Conservation (phyloP, 1,140 invertebrate species). For the Drosophila serrata region DNA sequence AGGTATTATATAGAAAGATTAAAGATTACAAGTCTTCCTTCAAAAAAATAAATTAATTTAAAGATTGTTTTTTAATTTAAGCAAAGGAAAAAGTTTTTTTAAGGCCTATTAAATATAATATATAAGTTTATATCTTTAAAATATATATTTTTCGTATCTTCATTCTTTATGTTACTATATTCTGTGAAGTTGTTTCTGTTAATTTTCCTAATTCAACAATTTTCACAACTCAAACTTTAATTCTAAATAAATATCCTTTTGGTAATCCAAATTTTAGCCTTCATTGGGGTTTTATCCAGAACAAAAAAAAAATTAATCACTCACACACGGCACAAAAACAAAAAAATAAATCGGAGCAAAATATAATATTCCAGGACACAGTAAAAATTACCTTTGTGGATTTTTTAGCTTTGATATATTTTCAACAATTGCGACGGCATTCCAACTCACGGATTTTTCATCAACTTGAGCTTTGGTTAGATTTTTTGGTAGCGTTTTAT, state of each 20-base stretch:
- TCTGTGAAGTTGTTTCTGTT: neutral
- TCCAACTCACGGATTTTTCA: constrained; percentile 20
- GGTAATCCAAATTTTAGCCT: neutral
- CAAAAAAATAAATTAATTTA: neutral
- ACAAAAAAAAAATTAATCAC: neutral
- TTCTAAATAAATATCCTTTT: neutral
- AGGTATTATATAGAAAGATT: neutral
- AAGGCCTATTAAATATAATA: no score
- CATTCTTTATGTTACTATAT: neutral
- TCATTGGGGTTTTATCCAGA: neutral
- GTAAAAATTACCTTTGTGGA: constrained; percentile 34
- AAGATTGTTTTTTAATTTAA: neutral
- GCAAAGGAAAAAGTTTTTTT: no score
- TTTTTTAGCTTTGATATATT: constrained; percentile 12
- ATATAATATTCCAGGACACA: no score
- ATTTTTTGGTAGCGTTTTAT: constrained; percentile 25
- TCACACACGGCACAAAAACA: constrained; percentile 3
- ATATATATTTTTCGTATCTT: neutral
- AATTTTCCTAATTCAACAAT: neutral
- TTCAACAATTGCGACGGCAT: constrained; percentile 48
- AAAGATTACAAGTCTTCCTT: neutral
- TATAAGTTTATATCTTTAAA: neutral
- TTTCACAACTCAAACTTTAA: neutral
- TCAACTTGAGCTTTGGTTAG: constrained; percentile 3
- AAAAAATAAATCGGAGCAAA: neutral